Conservation (phyloP, 2,888 invertebrate species). For the Parnassius orleans region DNA sequence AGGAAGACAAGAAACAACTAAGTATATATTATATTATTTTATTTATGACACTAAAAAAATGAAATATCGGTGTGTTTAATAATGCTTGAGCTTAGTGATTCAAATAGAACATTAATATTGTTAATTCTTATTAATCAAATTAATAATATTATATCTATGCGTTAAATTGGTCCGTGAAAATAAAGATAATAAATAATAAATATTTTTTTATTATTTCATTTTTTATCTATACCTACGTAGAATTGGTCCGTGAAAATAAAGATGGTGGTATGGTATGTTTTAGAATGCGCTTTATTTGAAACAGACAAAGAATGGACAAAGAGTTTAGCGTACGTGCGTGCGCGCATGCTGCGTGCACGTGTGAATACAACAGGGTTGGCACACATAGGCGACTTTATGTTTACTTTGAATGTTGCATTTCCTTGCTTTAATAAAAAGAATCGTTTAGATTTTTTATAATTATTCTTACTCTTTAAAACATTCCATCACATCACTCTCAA, state of each 20-base stretch:
- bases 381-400: conserved; percentile 18
- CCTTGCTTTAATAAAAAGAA: conserved; percentile 8
- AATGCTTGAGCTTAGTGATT: too few species aligned
- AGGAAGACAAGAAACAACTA: too few species aligned
- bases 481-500: too few species aligned
- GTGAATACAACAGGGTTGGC: conserved; percentile 19
- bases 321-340: conserved; percentile 38
- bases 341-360: conserved; percentile 38
- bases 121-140: too few species aligned
- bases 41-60: too few species aligned
- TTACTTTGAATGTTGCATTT: conserved; percentile 21
- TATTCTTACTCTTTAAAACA: neutral
- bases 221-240: too few species aligned
- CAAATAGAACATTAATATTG: too few species aligned
- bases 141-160: too few species aligned
- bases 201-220: too few species aligned
- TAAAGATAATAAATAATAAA: too few species aligned
- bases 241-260: conserved; percentile 12
- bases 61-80: too few species aligned
- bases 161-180: conserved; percentile 12
- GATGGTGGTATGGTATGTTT: conserved; percentile 25
- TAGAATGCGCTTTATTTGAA: conserved; percentile 42
- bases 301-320: conserved; percentile 45
- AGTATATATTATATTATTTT: too few species aligned
- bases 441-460: neutral